Evolutionary conservation across 2,888 invertebrate species (phyloP), one percentile per base, ranked within the genome.

Genomic region (Eutolmus rufibarbis): DNA sequence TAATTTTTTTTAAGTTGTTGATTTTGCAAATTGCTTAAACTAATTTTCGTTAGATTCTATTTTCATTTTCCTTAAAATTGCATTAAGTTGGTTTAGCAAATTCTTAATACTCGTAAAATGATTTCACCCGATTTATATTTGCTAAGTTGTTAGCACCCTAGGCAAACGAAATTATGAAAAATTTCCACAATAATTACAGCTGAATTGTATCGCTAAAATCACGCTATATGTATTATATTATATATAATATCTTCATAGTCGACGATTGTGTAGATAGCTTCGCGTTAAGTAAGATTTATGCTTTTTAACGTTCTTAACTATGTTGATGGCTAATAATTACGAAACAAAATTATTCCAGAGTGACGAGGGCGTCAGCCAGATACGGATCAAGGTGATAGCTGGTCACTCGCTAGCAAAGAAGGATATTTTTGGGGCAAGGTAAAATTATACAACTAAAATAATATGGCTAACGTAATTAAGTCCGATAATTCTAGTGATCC

Each of bases 381-480:
- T 98, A 92, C 95, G 97, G 91, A 94, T 98, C 92, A 96, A 95
- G 93, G 96, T 98, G 89, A 94, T 97, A 89, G 96, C 96, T 90
- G 98, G 98, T 46, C 96, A 96, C 93, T 96, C 97, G 90, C 94
- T 99, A 91, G 99, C 99, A 87, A 98, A 98, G 93, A 99, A 99
- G 93, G 99, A 99, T 93, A 98, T 99, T 91, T 99, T 99, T 94
- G 99, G 99, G 91, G 98, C 99, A 91, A 98, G 97, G 97, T 97
- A 93, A 89, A 89, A 84, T 8, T n/a, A 66, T 7, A 12, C 34
- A 34, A 56, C n/a, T 31, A 51, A 28, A 56, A 86, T 7, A 85
- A 81, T 78, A 74, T 66, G 12, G n/a, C 1, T 66, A 66, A 7
- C 66, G 16, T 9, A 14, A 81, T 51, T 66, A 43, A 51, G 78